Evolutionary conservation across 2,113 vertebrate species (phyloP), one percentile per base, ranked within the genome.

Genomic region (Lampris megalopsis): DNA sequence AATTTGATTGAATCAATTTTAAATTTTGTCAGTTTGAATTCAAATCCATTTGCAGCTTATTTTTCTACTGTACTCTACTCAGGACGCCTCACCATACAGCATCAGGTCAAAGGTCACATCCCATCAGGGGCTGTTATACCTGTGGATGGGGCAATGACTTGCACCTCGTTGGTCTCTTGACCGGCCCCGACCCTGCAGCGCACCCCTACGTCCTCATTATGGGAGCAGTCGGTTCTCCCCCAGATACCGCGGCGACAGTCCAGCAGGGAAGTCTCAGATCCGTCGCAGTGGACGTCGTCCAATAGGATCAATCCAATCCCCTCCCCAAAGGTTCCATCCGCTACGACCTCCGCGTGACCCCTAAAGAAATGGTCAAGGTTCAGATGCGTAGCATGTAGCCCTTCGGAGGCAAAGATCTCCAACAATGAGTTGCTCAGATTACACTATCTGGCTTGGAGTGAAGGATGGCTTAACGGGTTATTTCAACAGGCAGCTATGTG

Each of bases 141-240:
- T 85, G 92, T 92, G 53, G 92, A 86, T 1, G 89, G 92, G 9
- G 91, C 84, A 1, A 92, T 86, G 0, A 77, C 86, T 0, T 91
- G 88, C 68, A 95, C 87, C 4, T 94, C 88, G 3, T 95, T 95
- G 82, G 89, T 92, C 50, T 94, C 92, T 0, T 71, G 81, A 43
- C 68, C 50, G 0, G 82, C 10, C 9, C 66, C 84, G 0, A 73
- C 89, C 66, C 94, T 89, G 71, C 97, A 98, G 68, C 66, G 93
- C 49, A 97, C 87, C 2, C 95, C 96, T 1, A 96, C 93, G 1
- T 97, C 97, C 86, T 97, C 96, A 0, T 90, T 68, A 6, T 97
- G 96, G 8, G 96, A 95, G 87, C 97, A 98, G 92, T 96, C 95
- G 0, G 96, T 96, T 57, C 96, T 94, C 0, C 96, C 96, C 96